phyloP scores from a whole-genome alignment of 2,888 invertebrate species.

The Tipula unca region DNA sequence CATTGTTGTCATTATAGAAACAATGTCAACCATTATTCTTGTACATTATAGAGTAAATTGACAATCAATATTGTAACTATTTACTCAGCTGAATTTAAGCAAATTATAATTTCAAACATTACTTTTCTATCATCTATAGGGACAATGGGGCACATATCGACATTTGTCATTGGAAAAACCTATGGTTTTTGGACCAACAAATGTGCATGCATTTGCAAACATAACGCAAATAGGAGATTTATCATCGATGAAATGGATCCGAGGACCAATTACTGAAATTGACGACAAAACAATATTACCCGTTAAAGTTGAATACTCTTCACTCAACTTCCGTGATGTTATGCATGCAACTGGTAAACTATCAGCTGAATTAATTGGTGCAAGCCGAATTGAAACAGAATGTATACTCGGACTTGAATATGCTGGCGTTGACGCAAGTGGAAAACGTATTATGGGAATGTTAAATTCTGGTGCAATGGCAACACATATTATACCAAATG shows the following conservation, averaged over 20 bases:
- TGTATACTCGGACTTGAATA: slow-evolving; percentile 62
- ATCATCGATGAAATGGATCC: slow-evolving; percentile 72
- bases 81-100: too few species aligned
- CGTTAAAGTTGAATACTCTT: slow-evolving; percentile 54
- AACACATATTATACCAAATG: slow-evolving; percentile 43
- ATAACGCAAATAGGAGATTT: slow-evolving; percentile 75
- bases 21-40: too few species aligned
- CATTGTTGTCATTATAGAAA: too few species aligned
- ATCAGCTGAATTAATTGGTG: slow-evolving; percentile 69
- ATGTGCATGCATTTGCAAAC: slow-evolving; percentile 68
- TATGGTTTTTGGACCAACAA: slow-evolving; percentile 38
- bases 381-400: slow-evolving; percentile 52
- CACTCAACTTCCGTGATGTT: slow-evolving; percentile 89
- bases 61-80: too few species aligned
- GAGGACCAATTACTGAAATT: slow-evolving; percentile 52
- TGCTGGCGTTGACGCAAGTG: slow-evolving; percentile 50
- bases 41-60: too few species aligned
- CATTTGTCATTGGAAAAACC: slow-evolving; percentile 58
- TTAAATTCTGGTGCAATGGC: slow-evolving; percentile 46
- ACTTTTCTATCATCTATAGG: slow-evolving; percentile 24
- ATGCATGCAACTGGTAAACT: slow-evolving; percentile 91
- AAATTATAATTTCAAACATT: too few species aligned
- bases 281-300: slow-evolving; percentile 36
- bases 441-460: slow-evolving; percentile 58
- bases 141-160: slow-evolving; percentile 65